Evolutionary conservation across 2,888 invertebrate species (phyloP), one percentile per base, ranked within the genome.

Genomic region (Arrhopalites spinosus): DNA sequence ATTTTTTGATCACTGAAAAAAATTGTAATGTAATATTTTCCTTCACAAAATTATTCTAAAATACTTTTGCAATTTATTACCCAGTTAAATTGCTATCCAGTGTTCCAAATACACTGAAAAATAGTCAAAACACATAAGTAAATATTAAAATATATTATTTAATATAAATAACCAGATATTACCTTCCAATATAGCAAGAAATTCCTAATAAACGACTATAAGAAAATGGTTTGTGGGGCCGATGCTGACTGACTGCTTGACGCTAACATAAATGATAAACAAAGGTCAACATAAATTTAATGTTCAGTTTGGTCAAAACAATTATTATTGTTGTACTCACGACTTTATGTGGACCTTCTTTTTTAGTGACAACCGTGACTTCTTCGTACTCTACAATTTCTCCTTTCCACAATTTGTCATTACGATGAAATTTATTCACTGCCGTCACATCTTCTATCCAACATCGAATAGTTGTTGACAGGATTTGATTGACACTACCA

Each of bases 151-250:
- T n/a, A n/a, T n/a, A n/a, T n/a, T n/a, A n/a, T n/a, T n/a, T n/a
- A n/a, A n/a, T n/a, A 15, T 45, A 45, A 45, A 45, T 45, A 45
- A 15, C 45, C 15, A 45, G 15, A 45, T 7, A 76, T 67, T 36
- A 72, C 72, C 72, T 72, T n/a, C 72, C 72, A 63, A 72, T 72
- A 29, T 72, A 72, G 43, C 72, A 72, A n/a, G 72, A 72, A 29
- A 81, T 73, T 1, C 78, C 77, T 25, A 81, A 74, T 13, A 79
- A 74, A 45, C 79, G 45, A 66, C 76, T 80, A 56, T 71, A 80
- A 15, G 73, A 72, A 47, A 73, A 64, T 1, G 81, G 81, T 63
- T 77, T 75, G 43, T 77, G 73, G 2, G 80, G 80, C 27, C 78
- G 23, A 1, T 36, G 25, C 45, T 63, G 23, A 45, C 30, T 66